These are phyloP conservation scores for Cantharis lateralis DNA, from an alignment of 2,888 invertebrate species.

Conservation along the genomic window DNA sequence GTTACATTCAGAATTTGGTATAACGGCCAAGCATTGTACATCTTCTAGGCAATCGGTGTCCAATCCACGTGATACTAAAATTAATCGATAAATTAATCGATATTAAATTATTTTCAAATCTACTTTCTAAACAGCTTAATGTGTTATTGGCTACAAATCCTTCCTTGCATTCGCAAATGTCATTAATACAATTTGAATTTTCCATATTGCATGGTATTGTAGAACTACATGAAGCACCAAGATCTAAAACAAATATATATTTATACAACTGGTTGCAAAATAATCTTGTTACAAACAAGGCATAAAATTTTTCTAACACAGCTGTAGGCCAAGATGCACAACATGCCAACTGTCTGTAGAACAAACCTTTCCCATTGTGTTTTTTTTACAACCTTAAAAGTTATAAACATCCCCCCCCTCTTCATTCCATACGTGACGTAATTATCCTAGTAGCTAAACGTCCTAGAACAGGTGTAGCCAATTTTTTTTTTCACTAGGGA, in stretches of 20 bases:
- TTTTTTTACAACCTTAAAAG: too few species aligned
- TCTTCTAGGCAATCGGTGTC: conserved; percentile 6
- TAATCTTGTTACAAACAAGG: too few species aligned
- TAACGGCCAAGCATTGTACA: conserved; percentile 8
- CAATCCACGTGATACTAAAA: not conserved
- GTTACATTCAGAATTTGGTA: conserved; percentile 9
- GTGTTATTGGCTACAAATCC: conserved; percentile 1
- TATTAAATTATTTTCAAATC: not conserved
- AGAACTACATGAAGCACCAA: conserved; percentile 9
- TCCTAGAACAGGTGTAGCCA: too few species aligned
- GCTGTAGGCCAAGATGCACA: too few species aligned
- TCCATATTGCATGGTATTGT: conserved; percentile 2
- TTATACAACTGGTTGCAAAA: too few species aligned
- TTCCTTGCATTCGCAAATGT: not conserved
- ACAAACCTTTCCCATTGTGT: too few species aligned
- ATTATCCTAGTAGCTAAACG: too few species aligned
- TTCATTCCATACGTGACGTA: too few species aligned
- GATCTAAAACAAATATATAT: conserved; percentile 3
- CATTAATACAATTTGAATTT: conserved; percentile 2
- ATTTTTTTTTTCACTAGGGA: too few species aligned
- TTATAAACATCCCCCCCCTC: too few species aligned
- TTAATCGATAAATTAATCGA: not conserved
- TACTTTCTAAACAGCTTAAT: not conserved
- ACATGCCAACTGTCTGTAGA: too few species aligned
- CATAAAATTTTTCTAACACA: too few species aligned